A percentile compares a stretch with the other conserved stretches of the same genome.
Conservation (phyloP, 2,113 vertebrate genomes). For the Accipiter cooperii region DNA sequence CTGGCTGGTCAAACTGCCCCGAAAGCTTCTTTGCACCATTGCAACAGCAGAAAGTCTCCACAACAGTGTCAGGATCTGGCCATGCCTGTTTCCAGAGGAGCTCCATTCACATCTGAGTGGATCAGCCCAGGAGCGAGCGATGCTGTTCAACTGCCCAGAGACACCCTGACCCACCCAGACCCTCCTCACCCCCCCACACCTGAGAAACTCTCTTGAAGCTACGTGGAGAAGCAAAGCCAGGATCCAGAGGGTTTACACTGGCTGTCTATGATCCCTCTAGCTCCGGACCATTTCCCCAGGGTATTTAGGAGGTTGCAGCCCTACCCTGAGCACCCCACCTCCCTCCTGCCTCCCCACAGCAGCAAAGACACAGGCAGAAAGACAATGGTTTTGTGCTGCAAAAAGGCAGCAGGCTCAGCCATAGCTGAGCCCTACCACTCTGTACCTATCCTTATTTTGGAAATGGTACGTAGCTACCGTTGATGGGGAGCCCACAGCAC, state of each 20-base stretch:
- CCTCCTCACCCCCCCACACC: neutral
- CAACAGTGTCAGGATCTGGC: neutral
- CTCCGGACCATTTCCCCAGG: neutral
- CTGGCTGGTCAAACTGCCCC: neutral
- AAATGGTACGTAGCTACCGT: neutral
- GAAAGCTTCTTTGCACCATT: neutral
- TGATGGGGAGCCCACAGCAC: accelerated
- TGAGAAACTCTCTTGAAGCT: neutral
- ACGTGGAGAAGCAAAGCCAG: neutral
- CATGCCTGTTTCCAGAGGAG: neutral
- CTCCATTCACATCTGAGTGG: accelerated
- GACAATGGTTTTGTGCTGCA: neutral
- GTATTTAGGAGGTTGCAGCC: neutral
- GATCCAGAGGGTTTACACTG: neutral
- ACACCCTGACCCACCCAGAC: neutral
- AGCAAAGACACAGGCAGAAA: neutral
- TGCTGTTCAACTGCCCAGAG: neutral
- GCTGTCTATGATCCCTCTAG: neutral
- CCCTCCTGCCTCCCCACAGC: neutral
- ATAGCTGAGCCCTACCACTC: neutral
- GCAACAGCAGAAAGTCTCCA: neutral
- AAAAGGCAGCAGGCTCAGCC: neutral
- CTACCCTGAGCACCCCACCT: neutral
- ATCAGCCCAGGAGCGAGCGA: neutral
- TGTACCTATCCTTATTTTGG: neutral